Conservation (phyloP, 2,797 vertebrate species). For the Remorina albescens region DNA sequence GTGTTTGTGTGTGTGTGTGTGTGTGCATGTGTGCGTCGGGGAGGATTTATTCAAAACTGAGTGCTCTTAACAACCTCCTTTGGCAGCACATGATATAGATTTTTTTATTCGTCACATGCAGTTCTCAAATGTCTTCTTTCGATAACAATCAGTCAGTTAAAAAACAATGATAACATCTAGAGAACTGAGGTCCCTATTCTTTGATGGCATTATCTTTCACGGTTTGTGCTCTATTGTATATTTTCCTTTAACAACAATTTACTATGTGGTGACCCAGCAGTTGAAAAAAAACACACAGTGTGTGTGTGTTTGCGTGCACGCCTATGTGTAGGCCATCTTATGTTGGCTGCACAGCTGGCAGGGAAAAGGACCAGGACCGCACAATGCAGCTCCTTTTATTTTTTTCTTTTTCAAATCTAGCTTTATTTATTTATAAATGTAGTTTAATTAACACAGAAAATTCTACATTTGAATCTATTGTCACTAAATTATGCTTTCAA, state of each 20-base stretch:
- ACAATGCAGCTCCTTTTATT: not conserved
- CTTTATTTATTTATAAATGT: no score
- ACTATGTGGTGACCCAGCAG: conserved; percentile 2
- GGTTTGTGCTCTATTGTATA: not conserved
- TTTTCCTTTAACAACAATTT: not conserved
- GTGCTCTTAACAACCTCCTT: conserved; percentile 59
- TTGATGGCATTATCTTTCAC: not conserved
- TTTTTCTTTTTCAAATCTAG: not conserved
- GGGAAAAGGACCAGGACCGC: not conserved
- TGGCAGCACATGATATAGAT: conserved; percentile 75
- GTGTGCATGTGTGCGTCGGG: not conserved
- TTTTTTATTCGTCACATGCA: conserved; percentile 73
- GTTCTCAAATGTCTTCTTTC: conserved; percentile 72
- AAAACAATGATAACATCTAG: conserved; percentile 59
- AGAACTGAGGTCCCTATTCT: conserved; percentile 11
- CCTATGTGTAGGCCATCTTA: not conserved
- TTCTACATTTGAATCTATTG: not conserved
- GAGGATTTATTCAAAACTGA: conserved; percentile 73
- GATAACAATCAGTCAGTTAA: conserved; percentile 69
- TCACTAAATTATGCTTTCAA: not conserved
- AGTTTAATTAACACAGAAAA: no score
- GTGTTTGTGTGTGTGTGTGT: no score
- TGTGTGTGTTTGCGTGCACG: not conserved
- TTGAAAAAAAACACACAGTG: conserved; percentile 1
- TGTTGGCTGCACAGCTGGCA: conserved; percentile 4